Conservation (phyloP, 2,113 vertebrate species). For the Herpailurus yagouaroundi region DNA sequence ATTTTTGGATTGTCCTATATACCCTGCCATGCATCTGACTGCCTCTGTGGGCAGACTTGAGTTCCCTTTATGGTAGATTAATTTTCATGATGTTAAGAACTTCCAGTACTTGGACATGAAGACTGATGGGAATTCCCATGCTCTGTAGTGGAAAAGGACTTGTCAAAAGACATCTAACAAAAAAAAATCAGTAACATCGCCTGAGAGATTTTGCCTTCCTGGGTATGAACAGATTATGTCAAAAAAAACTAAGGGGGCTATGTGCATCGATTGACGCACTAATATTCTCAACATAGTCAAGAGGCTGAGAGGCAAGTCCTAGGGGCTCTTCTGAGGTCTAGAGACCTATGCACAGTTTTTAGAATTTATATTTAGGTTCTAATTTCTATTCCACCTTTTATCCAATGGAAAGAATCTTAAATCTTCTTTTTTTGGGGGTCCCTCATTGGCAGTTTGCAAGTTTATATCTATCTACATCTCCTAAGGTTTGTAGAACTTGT, state of each 20-base stretch:
- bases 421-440: background rate
- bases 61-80: background rate
- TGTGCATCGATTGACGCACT: background rate
- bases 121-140: background rate
- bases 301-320: background rate
- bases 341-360: background rate
- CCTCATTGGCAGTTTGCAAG: conserved; percentile 47
- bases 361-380: conserved; percentile 45
- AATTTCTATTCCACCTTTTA: conserved; percentile 44
- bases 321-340: background rate
- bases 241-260: background rate
- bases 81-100: background rate
- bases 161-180: background rate
- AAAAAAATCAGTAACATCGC: background rate
- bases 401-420: background rate
- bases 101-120: background rate
- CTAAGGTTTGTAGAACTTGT: conserved; percentile 11
- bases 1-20: background rate
- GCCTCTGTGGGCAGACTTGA: background rate
- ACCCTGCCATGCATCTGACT: background rate
- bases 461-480: conserved; percentile 26
- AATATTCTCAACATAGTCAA: background rate
- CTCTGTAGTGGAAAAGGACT: background rate
- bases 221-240: background rate
- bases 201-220: background rate